Percentiles rank a stretch among this genome's conserved stretches.
Conservation (phyloP, 2,797 vertebrate species). For the Xenops minutus region DNA sequence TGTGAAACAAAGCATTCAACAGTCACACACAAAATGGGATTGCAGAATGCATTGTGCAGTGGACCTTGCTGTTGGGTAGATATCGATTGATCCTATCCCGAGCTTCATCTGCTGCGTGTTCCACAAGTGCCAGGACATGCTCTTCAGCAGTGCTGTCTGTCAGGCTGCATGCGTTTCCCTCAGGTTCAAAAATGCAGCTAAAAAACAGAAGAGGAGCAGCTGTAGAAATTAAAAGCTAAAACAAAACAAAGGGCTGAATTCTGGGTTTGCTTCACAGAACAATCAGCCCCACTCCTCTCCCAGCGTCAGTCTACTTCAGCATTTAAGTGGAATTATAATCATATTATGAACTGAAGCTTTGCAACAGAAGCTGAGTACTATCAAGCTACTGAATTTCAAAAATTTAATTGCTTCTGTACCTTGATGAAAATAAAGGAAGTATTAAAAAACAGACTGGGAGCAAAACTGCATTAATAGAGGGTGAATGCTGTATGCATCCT, state of each 20-base stretch:
- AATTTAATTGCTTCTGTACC: neutral
- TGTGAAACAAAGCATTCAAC: neutral
- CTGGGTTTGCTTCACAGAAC: neutral
- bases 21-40: neutral
- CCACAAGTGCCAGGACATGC: constrained; percentile 93
- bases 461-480: neutral
- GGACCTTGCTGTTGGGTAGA: constrained; percentile 92
- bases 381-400: neutral
- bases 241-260: neutral
- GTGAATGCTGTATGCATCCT: neutral
- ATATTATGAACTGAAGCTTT: neutral
- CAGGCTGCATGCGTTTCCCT: constrained; percentile 94
- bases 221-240: constrained; percentile 21
- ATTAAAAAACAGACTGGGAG: neutral
- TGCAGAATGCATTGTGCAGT: neutral
- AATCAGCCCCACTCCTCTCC: neutral
- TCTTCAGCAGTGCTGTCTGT: constrained; percentile 98
- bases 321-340: neutral
- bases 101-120: constrained; percentile 97
- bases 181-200: constrained; percentile 93
- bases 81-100: constrained; percentile 91
- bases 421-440: neutral
- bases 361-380: neutral
- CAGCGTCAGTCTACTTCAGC: neutral
- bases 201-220: constrained; percentile 26